These are phyloP conservation scores for Alligator mississippiensis DNA, from an alignment of 2,113 vertebrate species.

Conservation along the genomic window DNA sequence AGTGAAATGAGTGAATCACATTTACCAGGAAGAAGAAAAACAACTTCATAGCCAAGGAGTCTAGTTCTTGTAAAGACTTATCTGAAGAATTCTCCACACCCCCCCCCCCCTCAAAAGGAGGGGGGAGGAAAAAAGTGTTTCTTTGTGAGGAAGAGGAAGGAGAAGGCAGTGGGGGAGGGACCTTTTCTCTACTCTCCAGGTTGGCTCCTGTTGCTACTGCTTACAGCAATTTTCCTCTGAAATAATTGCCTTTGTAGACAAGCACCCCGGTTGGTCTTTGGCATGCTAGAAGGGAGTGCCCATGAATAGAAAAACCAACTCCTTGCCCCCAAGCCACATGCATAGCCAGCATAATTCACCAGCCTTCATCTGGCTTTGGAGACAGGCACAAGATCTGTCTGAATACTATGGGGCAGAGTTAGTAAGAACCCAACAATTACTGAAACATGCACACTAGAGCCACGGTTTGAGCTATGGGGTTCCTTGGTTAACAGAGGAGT, in stretches of 20 bases:
- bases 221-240: conserved; percentile 65
- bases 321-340: conserved; percentile 68
- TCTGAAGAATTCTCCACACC: rapidly evolving
- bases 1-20: neutral
- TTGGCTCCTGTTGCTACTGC: conserved; percentile 53
- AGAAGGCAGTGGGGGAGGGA: neutral
- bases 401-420: conserved; percentile 50
- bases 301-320: conserved; percentile 53
- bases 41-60: neutral
- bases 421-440: neutral
- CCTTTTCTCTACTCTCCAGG: neutral
- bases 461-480: neutral
- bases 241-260: conserved; percentile 70
- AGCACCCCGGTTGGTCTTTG: conserved; percentile 62
- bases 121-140: neutral
- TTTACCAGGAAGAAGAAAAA: neutral
- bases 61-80: neutral
- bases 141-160: neutral
- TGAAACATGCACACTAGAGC: neutral
- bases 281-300: conserved; percentile 62
- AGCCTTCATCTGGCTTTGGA: conserved; percentile 30
- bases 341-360: conserved; percentile 65
- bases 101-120: neutral
- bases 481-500: neutral
- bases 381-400: conserved; percentile 63